These are phyloP conservation scores for Volucella bombylans DNA, from an alignment of 2,888 invertebrate species.

Conservation along the genomic window DNA sequence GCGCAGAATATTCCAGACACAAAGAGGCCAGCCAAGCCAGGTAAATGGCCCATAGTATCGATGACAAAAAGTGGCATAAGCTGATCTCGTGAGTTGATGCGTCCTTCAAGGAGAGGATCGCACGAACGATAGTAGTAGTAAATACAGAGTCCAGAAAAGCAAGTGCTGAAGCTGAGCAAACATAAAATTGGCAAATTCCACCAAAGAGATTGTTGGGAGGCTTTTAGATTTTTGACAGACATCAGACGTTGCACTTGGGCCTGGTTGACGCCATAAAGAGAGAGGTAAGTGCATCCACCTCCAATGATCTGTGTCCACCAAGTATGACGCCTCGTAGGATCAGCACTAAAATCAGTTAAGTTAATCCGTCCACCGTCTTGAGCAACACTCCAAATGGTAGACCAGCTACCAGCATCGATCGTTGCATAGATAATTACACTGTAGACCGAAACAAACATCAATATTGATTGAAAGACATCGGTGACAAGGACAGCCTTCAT, in stretches of 20 bases:
- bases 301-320: slow-evolving; percentile 92
- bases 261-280: slow-evolving; percentile 94
- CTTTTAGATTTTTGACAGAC: slow-evolving; percentile 87
- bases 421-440: slow-evolving; percentile 90
- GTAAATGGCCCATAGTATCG: slow-evolving; percentile 87
- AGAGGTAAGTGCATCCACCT: slow-evolving; percentile 90
- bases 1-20: slow-evolving; percentile 96
- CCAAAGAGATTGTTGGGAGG: slow-evolving; percentile 90
- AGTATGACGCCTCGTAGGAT: slow-evolving; percentile 92
- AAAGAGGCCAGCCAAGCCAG: slow-evolving; percentile 94
- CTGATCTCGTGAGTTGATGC: slow-evolving; percentile 88
- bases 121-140: slow-evolving; percentile 92
- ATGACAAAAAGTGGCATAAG: slow-evolving; percentile 91
- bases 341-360: slow-evolving; percentile 87
- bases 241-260: slow-evolving; percentile 90
- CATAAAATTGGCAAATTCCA: slow-evolving; percentile 91
- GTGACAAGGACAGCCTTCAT: slow-evolving; percentile 95
- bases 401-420: slow-evolving; percentile 87
- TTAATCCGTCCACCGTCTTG: slow-evolving; percentile 87
- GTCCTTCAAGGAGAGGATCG: slow-evolving; percentile 87
- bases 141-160: slow-evolving; percentile 91
- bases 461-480: slow-evolving; percentile 91
- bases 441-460: slow-evolving; percentile 93
- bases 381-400: slow-evolving; percentile 88
- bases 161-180: slow-evolving; percentile 88